A percentile compares a stretch with the other conserved stretches of the same genome.
Evolutionary conservation across 2,888 invertebrate species (phyloP).

Genomic region (Digitonthophagus gazella): DNA sequence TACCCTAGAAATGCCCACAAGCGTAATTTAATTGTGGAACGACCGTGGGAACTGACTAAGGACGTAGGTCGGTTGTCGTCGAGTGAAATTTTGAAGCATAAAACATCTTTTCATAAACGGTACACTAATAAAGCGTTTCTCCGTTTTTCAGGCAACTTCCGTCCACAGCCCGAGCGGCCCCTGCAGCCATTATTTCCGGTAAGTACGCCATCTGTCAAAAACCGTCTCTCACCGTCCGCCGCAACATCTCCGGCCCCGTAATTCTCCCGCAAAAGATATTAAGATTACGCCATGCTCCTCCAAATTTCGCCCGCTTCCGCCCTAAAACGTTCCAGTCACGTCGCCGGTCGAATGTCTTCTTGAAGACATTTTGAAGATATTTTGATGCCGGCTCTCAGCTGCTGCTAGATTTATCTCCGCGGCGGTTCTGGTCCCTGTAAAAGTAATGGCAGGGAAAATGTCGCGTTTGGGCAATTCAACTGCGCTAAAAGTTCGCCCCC

Average conservation of each 20-base stretch:
- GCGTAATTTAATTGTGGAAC: too few species aligned
- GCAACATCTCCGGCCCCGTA: neutral
- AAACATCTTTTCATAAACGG: too few species aligned
- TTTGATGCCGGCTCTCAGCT: constrained; percentile 15
- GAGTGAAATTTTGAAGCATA: too few species aligned
- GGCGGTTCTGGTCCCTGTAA: neutral
- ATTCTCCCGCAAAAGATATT: neutral
- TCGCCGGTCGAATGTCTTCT: neutral
- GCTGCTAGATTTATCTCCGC: constrained; percentile 12
- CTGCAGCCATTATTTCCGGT: neutral
- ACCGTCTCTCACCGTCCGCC: neutral
- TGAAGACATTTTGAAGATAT: constrained; percentile 9
- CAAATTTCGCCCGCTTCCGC: neutral
- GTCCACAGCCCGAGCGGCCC: too few species aligned
- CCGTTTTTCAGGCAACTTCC: too few species aligned
- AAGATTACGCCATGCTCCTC: neutral
- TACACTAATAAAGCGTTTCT: too few species aligned
- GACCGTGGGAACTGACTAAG: too few species aligned
- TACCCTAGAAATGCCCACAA: too few species aligned
- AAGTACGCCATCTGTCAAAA: neutral
- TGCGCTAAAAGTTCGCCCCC: neutral
- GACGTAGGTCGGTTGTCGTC: too few species aligned
- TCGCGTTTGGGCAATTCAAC: neutral
- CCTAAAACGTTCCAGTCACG: neutral
- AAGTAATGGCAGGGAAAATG: neutral